These are phyloP conservation scores for Mythimna vitellina DNA, from an alignment of 2,888 invertebrate genomes.

Conservation along the genomic window DNA sequence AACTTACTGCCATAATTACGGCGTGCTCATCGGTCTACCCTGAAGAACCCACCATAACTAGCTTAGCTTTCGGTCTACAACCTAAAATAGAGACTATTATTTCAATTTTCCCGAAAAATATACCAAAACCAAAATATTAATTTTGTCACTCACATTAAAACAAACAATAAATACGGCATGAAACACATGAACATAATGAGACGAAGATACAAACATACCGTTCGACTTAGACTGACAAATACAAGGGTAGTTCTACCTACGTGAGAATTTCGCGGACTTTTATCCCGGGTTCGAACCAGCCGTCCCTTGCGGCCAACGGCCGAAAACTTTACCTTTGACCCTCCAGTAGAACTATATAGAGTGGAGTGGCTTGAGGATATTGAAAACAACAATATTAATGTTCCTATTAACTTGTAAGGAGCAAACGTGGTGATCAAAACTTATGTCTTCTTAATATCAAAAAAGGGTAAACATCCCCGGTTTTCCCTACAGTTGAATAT, in stretches of 20 bases:
- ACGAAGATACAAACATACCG: conserved; percentile 53
- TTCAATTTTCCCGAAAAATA: background rate
- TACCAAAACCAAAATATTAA: background rate
- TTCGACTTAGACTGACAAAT: conserved; percentile 77
- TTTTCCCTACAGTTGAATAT: background rate
- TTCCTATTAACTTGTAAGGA: background rate
- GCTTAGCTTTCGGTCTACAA: too few relatives aligned
- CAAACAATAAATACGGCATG: conserved; percentile 33
- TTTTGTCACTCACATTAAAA: background rate
- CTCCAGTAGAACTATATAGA: conserved; percentile 75
- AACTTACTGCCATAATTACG: too few relatives aligned
- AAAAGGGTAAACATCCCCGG: background rate
- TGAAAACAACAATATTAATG: conserved; percentile 9
- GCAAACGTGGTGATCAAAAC: background rate
- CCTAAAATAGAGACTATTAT: too few relatives aligned
- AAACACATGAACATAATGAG: conserved; percentile 62
- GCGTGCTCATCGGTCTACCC: too few relatives aligned
- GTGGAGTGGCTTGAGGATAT: conserved; percentile 39
- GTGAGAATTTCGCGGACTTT: conserved; percentile 90
- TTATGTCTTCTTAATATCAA: background rate
- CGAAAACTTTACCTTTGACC: conserved; percentile 89
- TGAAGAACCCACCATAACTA: too few relatives aligned
- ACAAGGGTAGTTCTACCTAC: conserved; percentile 76
- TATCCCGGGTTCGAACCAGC: conserved; percentile 84
- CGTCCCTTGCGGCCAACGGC: conserved; percentile 82